A percentile compares a stretch with the other conserved stretches of the same genome.
Conservation (phyloP, 2,888 invertebrate species). For the Geotrupes spiniger region DNA sequence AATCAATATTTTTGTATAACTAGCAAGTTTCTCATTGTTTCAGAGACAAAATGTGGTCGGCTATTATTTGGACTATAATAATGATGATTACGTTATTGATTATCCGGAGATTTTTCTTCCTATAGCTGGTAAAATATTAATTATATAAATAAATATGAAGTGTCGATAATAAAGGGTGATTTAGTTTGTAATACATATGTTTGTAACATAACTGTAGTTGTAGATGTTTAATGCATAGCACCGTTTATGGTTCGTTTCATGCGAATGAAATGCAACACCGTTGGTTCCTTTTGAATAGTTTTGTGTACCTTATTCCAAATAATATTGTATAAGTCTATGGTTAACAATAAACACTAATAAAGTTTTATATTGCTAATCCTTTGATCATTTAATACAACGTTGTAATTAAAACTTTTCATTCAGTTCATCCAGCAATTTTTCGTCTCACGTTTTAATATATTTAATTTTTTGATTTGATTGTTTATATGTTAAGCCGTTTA, state of each 20-base stretch:
- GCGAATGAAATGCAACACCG: neutral
- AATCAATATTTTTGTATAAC: neutral
- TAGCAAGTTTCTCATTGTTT: slow-evolving; percentile 40
- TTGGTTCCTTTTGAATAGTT: neutral
- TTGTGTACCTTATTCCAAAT: neutral
- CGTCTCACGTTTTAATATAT: too few species aligned
- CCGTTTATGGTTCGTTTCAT: neutral
- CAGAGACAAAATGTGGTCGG: slow-evolving; percentile 54
- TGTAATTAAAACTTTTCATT: too few species aligned
- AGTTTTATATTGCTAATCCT: neutral
- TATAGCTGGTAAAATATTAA: slow-evolving; percentile 32
- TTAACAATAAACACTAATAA: neutral
- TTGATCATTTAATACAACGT: neutral
- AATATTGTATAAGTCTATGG: neutral
- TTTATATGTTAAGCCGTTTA: too few species aligned
- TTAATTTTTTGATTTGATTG: too few species aligned
- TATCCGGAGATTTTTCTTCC: slow-evolving; percentile 52
- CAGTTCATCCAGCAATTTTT: too few species aligned
- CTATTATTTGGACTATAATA: slow-evolving; percentile 50
- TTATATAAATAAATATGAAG: neutral
- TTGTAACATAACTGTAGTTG: neutral
- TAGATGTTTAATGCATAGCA: neutral
- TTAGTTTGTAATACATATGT: neutral
- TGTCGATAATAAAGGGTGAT: slow-evolving; percentile 2
- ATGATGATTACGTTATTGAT: slow-evolving; percentile 51